Base-by-base conservation (phyloP, 2,888 invertebrate species). In the Drosophila maculinotata region DNA sequence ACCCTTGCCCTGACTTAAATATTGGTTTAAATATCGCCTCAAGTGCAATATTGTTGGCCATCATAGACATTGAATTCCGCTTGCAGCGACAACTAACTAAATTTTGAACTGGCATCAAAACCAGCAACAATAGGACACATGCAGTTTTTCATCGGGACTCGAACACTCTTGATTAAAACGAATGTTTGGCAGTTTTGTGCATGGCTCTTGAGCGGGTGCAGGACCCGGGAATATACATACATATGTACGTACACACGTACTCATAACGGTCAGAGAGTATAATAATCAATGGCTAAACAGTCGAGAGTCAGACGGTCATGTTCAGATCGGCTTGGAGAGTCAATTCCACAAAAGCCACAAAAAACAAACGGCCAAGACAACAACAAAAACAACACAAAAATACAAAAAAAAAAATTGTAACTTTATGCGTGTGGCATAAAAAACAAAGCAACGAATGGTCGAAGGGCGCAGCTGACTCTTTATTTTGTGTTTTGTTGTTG, bases 271-370 rank as follows among this genome's bases (percentile, higher is more conserved):
- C 53, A 30, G 35, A 39, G 54, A 56, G 30, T 53, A 47, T 36
- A 65, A 56, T 66, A 76, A 59, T 79, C 80, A 79, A 79, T 79
- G 62, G 73, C 73, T 73, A 73, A 76, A 77, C 64, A 76, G 80
- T 53, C 60, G 28, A 59, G 59, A 36, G 59, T 33, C 56, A 54
- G 33, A 49, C 17, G 65, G 48, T 65, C 49, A 44, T 42, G 42
- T 54, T 54, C 44, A 65, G 47, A 63, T 60, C 57, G 26, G 59
- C 30, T 45, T 41, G 14, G 28, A 42, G 30, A 62, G 49, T 49
- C 49, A 35, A 54, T 54, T 53, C 36, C 52, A 49, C 42, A 48
- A 67, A 42, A 44, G 36, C 17, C 44, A 30, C 58, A 75, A 72
- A 74, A 20, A 73, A 53, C 56, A 30, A 45, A 57, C 26, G 47